Evolutionary conservation across 2,888 invertebrate genomes (phyloP).

Genomic region (Pollenia angustigena): DNA sequence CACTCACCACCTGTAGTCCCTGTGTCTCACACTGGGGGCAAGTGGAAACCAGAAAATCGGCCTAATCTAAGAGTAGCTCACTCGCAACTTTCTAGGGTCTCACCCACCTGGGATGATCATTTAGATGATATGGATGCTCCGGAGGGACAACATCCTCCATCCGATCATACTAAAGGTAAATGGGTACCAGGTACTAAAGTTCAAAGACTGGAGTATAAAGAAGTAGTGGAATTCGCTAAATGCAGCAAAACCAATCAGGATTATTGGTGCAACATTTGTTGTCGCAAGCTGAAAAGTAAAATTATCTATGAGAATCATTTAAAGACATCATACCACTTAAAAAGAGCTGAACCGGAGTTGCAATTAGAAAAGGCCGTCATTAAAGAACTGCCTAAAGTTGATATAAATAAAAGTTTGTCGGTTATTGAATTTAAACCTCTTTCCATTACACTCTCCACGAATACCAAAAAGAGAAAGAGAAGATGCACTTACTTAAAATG

Average conservation of each 20-base stretch:
- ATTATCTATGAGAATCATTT: slow-evolving; percentile 91
- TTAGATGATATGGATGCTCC: slow-evolving; percentile 80
- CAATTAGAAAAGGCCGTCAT: slow-evolving; percentile 88
- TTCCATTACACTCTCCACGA: slow-evolving; percentile 73
- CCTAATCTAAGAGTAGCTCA: slow-evolving; percentile 77
- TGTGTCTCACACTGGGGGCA: slow-evolving; percentile 87
- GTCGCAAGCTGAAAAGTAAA: slow-evolving; percentile 89
- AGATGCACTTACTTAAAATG: slow-evolving; percentile 87
- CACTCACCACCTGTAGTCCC: slow-evolving; percentile 84
- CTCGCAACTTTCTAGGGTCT: slow-evolving; percentile 79
- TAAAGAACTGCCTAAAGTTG: slow-evolving; percentile 73
- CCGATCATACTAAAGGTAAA: slow-evolving; percentile 89
- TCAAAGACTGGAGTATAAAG: slow-evolving; percentile 85
- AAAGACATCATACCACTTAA: slow-evolving; percentile 89
- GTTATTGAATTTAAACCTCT: slow-evolving; percentile 76
- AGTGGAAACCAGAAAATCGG: slow-evolving; percentile 89
- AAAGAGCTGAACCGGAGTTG: slow-evolving; percentile 87
- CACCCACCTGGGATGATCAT: slow-evolving; percentile 86
- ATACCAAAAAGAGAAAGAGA: slow-evolving; percentile 85
- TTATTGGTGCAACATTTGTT: slow-evolving; percentile 93
- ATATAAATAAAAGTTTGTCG: slow-evolving; percentile 68
- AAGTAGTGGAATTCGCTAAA: slow-evolving; percentile 81
- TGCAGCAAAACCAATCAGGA: slow-evolving; percentile 72
- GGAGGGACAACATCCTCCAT: slow-evolving; percentile 86
- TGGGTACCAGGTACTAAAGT: slow-evolving; percentile 90